Evolutionary conservation across 2,113 vertebrate species (phyloP), one percentile per base, ranked within the genome.

Genomic region (Trachemys scripta): DNA sequence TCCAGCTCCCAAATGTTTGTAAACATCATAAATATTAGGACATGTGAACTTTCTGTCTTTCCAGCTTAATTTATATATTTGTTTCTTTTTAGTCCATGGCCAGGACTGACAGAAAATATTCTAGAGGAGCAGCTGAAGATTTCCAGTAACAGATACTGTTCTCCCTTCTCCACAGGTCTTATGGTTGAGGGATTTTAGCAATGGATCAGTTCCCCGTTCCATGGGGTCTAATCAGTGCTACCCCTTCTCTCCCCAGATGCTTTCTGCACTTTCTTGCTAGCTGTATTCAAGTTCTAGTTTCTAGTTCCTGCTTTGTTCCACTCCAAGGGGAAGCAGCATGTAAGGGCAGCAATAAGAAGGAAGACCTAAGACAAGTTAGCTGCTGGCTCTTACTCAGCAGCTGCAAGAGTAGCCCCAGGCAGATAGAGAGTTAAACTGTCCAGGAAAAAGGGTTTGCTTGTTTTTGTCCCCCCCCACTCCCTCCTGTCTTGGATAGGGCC

Each of bases 361-460:
- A 47, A 78, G 38, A 69, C 47, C 35, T 11, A 1, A 80, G 8
- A 45, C 11, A 57, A 1, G 42, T 0, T 45, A 38, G 54, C 7
- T 78, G 1, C 76, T 78, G 14, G 8, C 12, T 0, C 0, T 35
- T 76, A 3, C 47, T 85, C 51, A 80, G 51, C 3, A 76, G 3
- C 47, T 69, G 49, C 6, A 69, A 1, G 14, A 84, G 1, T 81
- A 78, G 42, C 75, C 42, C 4, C 12, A 45, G 25, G 42, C 75
- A 94, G 82, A 53, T 22, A 59, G 14, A 83, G 10, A 83, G 86
- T 49, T 85, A 76, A 59, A 4, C 2, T 24, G 49, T 31, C 5
- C 13, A 79, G 9, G 38, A 81, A 62, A 56, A 51, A 51, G 13
- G n/a, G 0, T 12, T 47, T 78, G 25, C 42, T 47, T 88, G 1